These are phyloP conservation scores for Rissa tridactyla DNA, from an alignment of 2,113 vertebrate genomes.

Conservation along the genomic window DNA sequence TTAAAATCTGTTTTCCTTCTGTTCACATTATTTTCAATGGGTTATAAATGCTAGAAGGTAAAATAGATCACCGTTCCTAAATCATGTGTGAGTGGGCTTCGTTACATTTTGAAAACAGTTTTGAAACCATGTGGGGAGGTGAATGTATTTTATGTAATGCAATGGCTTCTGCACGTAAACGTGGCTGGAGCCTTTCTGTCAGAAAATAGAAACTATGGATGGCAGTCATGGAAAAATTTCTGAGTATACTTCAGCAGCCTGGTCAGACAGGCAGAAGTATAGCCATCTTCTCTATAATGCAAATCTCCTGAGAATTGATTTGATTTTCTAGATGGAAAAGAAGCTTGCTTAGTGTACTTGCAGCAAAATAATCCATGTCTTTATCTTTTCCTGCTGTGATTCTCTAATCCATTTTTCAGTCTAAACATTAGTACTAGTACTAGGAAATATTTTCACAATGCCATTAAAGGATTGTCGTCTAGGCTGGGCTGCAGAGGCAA, in stretches of 20 bases:
- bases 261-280: background rate
- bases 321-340: background rate
- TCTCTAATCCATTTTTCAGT: background rate
- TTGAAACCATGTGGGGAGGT: background rate
- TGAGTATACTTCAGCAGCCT: background rate
- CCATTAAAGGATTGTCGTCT: background rate
- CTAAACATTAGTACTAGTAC: background rate
- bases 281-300: background rate
- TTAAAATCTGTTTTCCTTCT: background rate
- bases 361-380: background rate
- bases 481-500: background rate
- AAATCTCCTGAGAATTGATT: background rate
- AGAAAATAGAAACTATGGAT: background rate
- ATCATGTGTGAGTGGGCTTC: background rate
- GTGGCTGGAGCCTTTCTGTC: background rate
- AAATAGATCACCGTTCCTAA: background rate
- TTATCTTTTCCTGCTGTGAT: background rate
- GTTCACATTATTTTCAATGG: background rate
- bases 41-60: background rate
- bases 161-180: background rate
- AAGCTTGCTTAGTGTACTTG: background rate
- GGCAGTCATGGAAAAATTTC: background rate
- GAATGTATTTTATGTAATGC: background rate
- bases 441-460: background rate
- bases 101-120: background rate